Base-by-base conservation (phyloP, 1,140 invertebrate species). In the Sitobion miscanthi region DNA sequence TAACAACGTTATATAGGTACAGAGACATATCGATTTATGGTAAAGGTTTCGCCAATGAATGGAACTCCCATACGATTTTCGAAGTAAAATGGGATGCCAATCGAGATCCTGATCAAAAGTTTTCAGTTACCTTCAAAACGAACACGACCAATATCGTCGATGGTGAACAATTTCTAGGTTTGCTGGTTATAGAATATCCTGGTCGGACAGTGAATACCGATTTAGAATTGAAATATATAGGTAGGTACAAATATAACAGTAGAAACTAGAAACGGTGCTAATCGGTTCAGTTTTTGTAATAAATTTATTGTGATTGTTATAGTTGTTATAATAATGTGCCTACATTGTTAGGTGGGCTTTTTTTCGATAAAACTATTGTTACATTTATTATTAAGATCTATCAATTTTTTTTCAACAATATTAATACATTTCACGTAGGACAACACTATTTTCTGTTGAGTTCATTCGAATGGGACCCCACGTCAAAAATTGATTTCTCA, bases 21-120 rank as follows among this genome's bases (percentile, higher is more conserved):
- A 96, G 97, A 42, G 97, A 98, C 94, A 95, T 98, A n/a, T 96
- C 97, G 94, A 94, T 98, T 35, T 96, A 96, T 2, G 95, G 97
- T 90, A 96, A 96, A 52, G 96, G 96, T 1, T 95, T 96, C 14
- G 96, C 96, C 93, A 96, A 96, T 45, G 94, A 95, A 0, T 94
- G 95, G 38, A 96, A 96, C 35, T 97, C 97, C 94, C 96, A 96
- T 91, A 95, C 96, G 8, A 97, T 96, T 1, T 95, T 97, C 0
- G 97, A 97, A 93, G 94, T 98, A 0, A 97, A 97, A 94, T 98
- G 97, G 97, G 97, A 98, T 94, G 97, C 97, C 0, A 98, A 97
- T 95, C 96, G 97, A 21, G 97, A 98, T 95, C 97, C 97, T 0
- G 96, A 96, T 82, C 96, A 97, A 94, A 97, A 97, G 94, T 95